Conservation (phyloP, 2,797 vertebrate species). For the Brachymystax lenok region DNA sequence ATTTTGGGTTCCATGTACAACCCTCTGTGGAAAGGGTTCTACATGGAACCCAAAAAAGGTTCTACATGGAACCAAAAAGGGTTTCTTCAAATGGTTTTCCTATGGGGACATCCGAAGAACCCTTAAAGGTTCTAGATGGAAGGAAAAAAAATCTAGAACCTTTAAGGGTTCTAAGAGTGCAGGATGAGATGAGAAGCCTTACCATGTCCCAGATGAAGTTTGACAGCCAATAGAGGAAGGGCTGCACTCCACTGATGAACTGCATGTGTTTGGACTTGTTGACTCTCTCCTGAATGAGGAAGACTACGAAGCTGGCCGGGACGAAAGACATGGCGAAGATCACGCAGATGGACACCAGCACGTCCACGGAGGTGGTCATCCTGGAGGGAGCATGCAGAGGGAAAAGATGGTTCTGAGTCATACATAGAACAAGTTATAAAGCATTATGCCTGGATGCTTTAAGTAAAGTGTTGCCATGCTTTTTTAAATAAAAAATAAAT, state of each 20-base stretch:
- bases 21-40: too few species aligned
- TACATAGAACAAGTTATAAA: neutral
- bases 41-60: too few species aligned
- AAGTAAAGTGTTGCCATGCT: neutral
- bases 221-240: slow-evolving; percentile 94
- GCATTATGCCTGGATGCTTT: neutral
- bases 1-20: too few species aligned
- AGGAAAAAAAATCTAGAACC: too few species aligned
- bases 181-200: slow-evolving; percentile 53
- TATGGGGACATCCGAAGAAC: too few species aligned
- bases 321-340: slow-evolving; percentile 99
- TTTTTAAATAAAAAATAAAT: too few species aligned
- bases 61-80: too few species aligned
- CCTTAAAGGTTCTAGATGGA: too few species aligned
- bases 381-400: slow-evolving; percentile 60
- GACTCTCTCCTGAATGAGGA: slow-evolving; percentile 96
- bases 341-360: slow-evolving; percentile 96
- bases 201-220: slow-evolving; percentile 99
- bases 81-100: too few species aligned
- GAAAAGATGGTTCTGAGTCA: neutral
- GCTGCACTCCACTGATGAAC: slow-evolving; percentile 96
- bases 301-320: slow-evolving; percentile 96
- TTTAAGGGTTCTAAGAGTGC: too few species aligned
- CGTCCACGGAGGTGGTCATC: slow-evolving; percentile 97
- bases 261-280: slow-evolving; percentile 98